phyloP scores from a whole-genome alignment of 64 coral and sea anemone genomes.

The Hydrozoanthus tunicans region DNA sequence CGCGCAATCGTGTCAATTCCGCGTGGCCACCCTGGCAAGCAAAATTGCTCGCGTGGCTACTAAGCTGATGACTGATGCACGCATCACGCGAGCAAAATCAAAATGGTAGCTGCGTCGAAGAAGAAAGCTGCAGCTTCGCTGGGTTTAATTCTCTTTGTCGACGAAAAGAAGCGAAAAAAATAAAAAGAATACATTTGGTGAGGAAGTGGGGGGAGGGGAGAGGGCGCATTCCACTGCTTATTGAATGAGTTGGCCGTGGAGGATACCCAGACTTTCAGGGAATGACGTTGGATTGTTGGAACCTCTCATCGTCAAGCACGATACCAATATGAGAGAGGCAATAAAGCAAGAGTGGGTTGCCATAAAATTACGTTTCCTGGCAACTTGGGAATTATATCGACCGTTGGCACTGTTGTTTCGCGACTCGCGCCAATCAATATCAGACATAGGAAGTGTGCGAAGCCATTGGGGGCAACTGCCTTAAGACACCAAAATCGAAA shows the following conservation, averaged over 20 bases:
- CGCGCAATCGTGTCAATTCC: too few relatives aligned
- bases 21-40: too few relatives aligned
- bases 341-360: slow-evolving; percentile 35
- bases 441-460: slow-evolving; percentile 1
- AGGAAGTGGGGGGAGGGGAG: not conserved
- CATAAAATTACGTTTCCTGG: not conserved
- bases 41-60: not conserved
- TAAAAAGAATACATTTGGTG: not conserved
- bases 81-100: slow-evolving; percentile 5
- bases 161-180: not conserved
- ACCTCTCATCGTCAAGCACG: not conserved
- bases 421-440: not conserved
- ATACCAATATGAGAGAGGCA: slow-evolving; percentile 31
- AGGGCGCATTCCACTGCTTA: not conserved
- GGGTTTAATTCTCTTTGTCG: not conserved
- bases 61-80: not conserved
- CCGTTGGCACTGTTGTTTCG: not conserved
- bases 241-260: slow-evolving; percentile 12
- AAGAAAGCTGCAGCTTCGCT: slow-evolving; percentile 1
- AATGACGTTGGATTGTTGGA: slow-evolving; percentile 8
- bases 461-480: not conserved
- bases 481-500: not conserved
- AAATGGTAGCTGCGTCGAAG: not conserved
- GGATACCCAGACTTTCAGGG: slow-evolving; percentile 23
- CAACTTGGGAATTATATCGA: not conserved